Evolutionary conservation across 2,888 invertebrate species (phyloP).

Genomic region (Sipha maydis): DNA sequence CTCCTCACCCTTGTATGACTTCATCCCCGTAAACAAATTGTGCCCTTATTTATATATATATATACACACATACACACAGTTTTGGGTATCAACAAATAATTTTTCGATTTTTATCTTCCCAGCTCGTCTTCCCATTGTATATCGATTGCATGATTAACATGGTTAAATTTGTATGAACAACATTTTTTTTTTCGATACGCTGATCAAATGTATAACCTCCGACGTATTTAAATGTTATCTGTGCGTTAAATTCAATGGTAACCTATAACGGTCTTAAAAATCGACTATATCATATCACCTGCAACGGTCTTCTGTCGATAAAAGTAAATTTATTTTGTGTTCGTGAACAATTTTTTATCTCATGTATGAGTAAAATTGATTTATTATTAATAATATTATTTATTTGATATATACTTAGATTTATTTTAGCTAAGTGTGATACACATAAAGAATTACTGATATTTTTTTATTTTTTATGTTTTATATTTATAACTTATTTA

Average conservation of each 20-base stretch:
- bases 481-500: background rate
- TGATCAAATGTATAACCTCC: background rate
- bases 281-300: background rate
- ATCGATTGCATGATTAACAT: slow-evolving; percentile 31
- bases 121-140: background rate
- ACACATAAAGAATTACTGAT: too few species aligned
- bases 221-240: background rate
- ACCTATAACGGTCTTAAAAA: background rate
- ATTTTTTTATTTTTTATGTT: too few species aligned
- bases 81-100: slow-evolving; percentile 5
- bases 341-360: background rate
- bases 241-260: background rate
- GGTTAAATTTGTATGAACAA: background rate
- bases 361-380: background rate
- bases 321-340: background rate
- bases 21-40: slow-evolving; percentile 56
- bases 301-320: background rate
- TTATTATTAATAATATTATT: too few species aligned
- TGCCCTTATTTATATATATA: background rate
- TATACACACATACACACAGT: background rate
- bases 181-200: background rate
- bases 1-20: slow-evolving; percentile 54
- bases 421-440: too few species aligned
- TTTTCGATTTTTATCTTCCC: slow-evolving; percentile 50
- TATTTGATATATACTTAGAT: too few species aligned